Percentiles rank a stretch among this genome's conserved stretches.
Evolutionary conservation across 2,888 invertebrate species (phyloP).

Genomic region (Tholera decimalis): DNA sequence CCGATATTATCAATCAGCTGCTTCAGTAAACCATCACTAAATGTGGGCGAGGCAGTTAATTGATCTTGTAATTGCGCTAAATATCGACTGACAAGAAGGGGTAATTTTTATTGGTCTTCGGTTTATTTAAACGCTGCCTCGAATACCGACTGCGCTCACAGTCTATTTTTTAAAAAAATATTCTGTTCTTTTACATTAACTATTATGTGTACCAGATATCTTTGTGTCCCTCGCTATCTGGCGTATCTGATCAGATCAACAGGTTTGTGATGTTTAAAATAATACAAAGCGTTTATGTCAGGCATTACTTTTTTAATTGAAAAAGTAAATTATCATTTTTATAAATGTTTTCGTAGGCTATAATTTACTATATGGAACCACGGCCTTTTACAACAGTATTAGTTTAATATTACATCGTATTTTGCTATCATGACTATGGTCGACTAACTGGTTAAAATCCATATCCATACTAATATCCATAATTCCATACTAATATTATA

Average conservation of each 20-base stretch:
- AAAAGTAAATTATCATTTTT: constrained; percentile 21
- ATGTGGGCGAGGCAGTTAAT: constrained; percentile 45
- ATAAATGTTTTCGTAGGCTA: neutral
- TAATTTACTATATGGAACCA: constrained; percentile 6
- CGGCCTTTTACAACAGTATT: too few species aligned
- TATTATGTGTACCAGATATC: constrained; percentile 49
- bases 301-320: constrained; percentile 22
- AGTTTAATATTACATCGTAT: neutral
- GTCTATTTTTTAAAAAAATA: constrained; percentile 36
- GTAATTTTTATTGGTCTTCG: constrained; percentile 39
- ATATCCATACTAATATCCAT: too few species aligned
- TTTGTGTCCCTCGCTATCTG: constrained; percentile 29
- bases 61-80: constrained; percentile 53
- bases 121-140: constrained; percentile 31
- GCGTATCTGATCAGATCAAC: constrained; percentile 42
- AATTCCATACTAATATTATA: too few species aligned
- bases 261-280: constrained; percentile 39
- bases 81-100: constrained; percentile 30
- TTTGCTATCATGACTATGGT: too few species aligned
- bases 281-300: constrained; percentile 13
- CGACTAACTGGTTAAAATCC: too few species aligned
- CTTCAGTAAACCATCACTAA: constrained; percentile 47
- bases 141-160: constrained; percentile 19
- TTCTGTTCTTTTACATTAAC: constrained; percentile 16
- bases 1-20: constrained; percentile 50